Conservation (phyloP, 2,888 invertebrate species). For the Leptopterna dolabrata region DNA sequence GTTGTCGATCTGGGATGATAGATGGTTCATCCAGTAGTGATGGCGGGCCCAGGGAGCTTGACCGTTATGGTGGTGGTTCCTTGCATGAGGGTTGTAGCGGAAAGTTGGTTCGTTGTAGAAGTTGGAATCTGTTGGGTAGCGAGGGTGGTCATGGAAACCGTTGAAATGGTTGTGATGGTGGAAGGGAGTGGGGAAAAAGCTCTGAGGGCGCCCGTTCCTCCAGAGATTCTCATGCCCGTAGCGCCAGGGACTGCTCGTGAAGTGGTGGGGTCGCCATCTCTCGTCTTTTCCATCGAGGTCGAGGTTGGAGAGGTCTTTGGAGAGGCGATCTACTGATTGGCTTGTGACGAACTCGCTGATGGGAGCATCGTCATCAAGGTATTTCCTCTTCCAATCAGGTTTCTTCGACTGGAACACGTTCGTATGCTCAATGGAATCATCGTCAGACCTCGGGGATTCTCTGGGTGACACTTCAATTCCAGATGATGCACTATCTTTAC, state of each 20-base stretch:
- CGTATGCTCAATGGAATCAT: not conserved
- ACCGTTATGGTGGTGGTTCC: constrained; percentile 5
- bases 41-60: not conserved
- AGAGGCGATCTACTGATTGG: not conserved
- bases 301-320: constrained; percentile 12
- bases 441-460: not conserved
- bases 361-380: not conserved
- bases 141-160: not conserved
- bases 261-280: not conserved
- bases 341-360: not conserved
- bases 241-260: constrained; percentile 20
- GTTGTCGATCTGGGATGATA: constrained; percentile 48
- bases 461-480: constrained; percentile 2
- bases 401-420: not conserved
- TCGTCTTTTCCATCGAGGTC: not conserved
- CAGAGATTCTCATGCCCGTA: constrained; percentile 26
- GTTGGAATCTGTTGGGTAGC: constrained; percentile 5
- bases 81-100: not conserved
- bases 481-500: constrained; percentile 1
- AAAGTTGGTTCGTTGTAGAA: constrained; percentile 27
- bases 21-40: constrained; percentile 33
- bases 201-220: constrained; percentile 1
- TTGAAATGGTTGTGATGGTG: not conserved
- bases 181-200: not conserved
- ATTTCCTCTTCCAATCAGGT: constrained; percentile 1